Conservation (phyloP, 2,797 vertebrate species). For the Spinus olivaceus region DNA sequence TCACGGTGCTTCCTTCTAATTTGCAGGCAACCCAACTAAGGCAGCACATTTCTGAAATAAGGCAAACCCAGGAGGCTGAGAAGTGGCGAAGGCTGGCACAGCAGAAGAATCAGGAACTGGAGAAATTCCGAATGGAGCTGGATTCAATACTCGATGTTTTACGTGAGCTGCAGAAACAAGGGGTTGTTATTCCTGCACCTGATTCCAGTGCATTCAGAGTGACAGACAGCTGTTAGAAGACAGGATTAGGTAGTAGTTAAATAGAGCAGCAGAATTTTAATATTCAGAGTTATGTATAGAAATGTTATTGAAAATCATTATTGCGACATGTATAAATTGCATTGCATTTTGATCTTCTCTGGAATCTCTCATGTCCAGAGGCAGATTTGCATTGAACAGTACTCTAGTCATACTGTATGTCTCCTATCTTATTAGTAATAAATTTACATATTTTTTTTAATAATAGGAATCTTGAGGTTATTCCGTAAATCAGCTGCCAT, state of each 20-base stretch:
- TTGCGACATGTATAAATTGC: neutral
- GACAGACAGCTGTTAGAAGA: slow-evolving; percentile 34
- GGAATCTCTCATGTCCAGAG: neutral
- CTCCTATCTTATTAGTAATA: neutral
- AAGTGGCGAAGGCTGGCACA: slow-evolving; percentile 85
- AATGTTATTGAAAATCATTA: neutral
- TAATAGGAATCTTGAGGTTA: neutral
- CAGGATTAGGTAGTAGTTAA: neutral
- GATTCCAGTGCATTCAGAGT: neutral
- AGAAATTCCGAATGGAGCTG: slow-evolving; percentile 86
- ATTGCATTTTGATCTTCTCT: neutral
- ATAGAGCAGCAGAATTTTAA: neutral
- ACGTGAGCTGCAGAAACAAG: slow-evolving; percentile 87
- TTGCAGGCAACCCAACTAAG: slow-evolving; percentile 81
- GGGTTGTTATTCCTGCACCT: slow-evolving; percentile 79
- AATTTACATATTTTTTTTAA: neutral
- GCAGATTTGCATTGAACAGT: neutral
- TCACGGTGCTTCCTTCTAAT: neutral
- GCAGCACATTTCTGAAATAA: slow-evolving; percentile 55
- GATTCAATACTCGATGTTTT: slow-evolving; percentile 92
- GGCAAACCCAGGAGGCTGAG: slow-evolving; percentile 78
- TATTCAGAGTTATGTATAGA: neutral
- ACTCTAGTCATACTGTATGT: neutral
- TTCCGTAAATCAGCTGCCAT: neutral
- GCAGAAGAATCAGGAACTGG: slow-evolving; percentile 84